A percentile compares a stretch with the other conserved stretches of the same genome.
Conservation (phyloP, 2,797 vertebrate genomes). For the Eurystomus glaucurus region DNA sequence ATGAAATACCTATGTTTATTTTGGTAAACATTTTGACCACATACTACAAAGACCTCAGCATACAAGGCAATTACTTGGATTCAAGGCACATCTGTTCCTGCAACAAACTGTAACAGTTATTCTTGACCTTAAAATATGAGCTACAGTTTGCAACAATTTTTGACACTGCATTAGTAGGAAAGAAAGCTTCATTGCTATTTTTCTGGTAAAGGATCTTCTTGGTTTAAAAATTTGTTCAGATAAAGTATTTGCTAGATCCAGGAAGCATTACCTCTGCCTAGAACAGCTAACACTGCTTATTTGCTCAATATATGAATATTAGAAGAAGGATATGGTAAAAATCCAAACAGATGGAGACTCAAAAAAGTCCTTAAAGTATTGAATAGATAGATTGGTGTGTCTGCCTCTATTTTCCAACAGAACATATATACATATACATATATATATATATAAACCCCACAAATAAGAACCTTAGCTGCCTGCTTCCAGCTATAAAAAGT, state of each 20-base stretch:
- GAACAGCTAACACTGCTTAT: not conserved
- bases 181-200: not conserved
- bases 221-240: not conserved
- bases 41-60: not conserved
- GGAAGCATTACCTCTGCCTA: not conserved
- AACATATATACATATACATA: too few species aligned
- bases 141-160: not conserved
- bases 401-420: not conserved
- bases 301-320: not conserved
- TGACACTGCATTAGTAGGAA: not conserved
- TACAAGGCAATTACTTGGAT: not conserved
- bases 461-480: too few species aligned
- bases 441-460: too few species aligned
- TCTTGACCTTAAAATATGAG: not conserved
- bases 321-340: not conserved
- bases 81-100: not conserved
- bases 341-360: not conserved
- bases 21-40: not conserved
- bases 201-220: not conserved
- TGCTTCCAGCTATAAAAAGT: too few species aligned
- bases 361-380: not conserved
- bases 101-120: not conserved
- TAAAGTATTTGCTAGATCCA: not conserved
- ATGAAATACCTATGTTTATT: not conserved
- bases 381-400: not conserved